Conservation (phyloP, 1,140 invertebrate genomes). For the Pseudomyrmex dendroicus region DNA sequence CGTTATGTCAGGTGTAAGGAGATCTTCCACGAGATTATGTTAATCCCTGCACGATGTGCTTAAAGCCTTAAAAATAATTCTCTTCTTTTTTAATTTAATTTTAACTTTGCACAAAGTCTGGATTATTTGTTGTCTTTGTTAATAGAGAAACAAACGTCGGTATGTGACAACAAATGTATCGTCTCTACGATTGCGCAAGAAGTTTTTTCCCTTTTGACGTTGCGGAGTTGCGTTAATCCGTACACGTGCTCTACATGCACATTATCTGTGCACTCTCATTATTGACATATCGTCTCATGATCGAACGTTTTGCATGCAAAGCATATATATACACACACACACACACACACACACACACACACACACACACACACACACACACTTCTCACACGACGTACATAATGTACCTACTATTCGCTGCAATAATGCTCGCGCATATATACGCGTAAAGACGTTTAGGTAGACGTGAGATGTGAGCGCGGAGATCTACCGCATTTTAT, state of each 20-base stretch:
- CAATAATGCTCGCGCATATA: background rate
- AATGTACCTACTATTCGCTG: too few relatives aligned
- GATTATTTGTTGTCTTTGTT: too few relatives aligned
- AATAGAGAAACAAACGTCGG: too few relatives aligned
- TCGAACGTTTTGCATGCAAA: background rate
- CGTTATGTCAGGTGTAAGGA: background rate
- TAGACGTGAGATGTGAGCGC: background rate
- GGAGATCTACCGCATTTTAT: background rate
- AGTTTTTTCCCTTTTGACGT: background rate
- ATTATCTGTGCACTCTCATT: background rate
- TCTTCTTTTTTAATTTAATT: background rate
- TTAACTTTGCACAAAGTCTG: background rate
- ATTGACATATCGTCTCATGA: background rate
- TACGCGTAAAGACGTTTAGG: conserved; percentile 6
- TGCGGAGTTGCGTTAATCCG: background rate
- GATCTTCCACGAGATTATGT: conserved; percentile 26
- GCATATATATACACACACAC: background rate
- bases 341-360: too few relatives aligned
- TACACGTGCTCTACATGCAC: background rate
- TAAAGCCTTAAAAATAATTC: background rate
- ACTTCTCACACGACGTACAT: background rate
- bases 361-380: too few relatives aligned
- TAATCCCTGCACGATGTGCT: conserved; percentile 41
- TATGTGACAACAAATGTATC: too few relatives aligned
- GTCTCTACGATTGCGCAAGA: too few relatives aligned